Evolutionary conservation across 2,888 invertebrate genomes (phyloP).

Genomic region (Emmelina monodactyla): DNA sequence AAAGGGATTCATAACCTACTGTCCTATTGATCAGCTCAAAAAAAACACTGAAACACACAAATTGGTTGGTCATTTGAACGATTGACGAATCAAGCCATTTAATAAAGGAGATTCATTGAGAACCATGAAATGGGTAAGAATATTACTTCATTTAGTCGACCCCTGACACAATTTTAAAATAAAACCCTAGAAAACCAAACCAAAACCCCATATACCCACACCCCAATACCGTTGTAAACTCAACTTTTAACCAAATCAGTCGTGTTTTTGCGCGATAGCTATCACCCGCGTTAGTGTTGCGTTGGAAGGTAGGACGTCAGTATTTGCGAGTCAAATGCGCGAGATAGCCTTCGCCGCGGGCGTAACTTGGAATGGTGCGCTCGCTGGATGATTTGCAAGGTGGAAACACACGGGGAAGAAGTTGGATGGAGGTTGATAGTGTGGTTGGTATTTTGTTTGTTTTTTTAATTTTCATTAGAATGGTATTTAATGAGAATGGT

Average conservation of each 20-base stretch:
- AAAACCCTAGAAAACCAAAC: no score
- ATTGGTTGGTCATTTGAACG: no score
- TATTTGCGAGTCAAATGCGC: slow-evolving; percentile 59
- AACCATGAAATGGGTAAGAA: no score
- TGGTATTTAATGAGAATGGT: neutral
- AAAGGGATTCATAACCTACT: no score
- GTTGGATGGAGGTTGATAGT: neutral
- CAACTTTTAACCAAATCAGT: slow-evolving; percentile 44
- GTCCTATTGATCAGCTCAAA: no score
- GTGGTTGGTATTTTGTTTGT: neutral
- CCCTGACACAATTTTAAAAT: no score
- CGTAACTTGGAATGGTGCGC: neutral
- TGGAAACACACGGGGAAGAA: neutral
- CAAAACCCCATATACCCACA: slow-evolving; percentile 15
- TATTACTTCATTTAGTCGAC: no score
- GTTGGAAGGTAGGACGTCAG: slow-evolving; percentile 19
- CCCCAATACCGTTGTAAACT: slow-evolving; percentile 26
- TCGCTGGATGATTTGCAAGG: neutral
- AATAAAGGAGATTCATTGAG: no score
- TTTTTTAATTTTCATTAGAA: neutral
- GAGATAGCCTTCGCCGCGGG: neutral
- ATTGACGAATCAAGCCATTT: no score
- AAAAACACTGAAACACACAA: no score
- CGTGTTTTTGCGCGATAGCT: slow-evolving; percentile 36
- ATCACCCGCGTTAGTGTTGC: slow-evolving; percentile 33